Conservation (phyloP, 2,888 invertebrate genomes). For the Terebella lapidaria region DNA sequence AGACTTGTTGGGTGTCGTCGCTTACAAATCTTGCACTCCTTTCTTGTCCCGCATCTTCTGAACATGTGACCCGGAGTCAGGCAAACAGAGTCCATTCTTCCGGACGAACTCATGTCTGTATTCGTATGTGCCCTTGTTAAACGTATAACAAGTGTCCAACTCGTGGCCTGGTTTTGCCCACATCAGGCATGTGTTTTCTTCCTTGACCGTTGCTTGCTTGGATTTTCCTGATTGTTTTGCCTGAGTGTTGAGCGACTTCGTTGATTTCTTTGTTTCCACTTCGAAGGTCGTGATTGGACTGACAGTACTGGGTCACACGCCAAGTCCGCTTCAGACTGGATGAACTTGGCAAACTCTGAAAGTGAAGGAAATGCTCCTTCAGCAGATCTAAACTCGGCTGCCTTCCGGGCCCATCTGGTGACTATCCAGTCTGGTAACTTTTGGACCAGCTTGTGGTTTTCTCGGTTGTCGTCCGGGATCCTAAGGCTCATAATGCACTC, state of each 20-base stretch:
- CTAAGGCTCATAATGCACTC: not conserved
- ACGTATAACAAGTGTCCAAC: not conserved
- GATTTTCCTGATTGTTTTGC: no score
- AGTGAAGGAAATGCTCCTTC: constrained; percentile 14
- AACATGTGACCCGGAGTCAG: constrained; percentile 21
- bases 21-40: no score
- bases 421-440: constrained; percentile 23
- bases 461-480: constrained; percentile 4
- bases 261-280: no score
- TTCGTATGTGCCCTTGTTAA: not conserved
- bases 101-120: no score
- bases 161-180: not conserved
- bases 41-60: constrained; percentile 16
- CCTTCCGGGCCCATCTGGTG: constrained; percentile 15
- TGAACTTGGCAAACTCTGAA: constrained; percentile 15
- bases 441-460: constrained; percentile 18
- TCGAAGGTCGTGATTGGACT: not conserved
- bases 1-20: no score
- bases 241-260: no score
- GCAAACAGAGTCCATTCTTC: constrained; percentile 26
- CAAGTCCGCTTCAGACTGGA: constrained; percentile 20
- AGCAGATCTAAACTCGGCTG: constrained; percentile 7
- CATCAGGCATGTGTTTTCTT: not conserved
- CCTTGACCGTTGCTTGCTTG: not conserved
- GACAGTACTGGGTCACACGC: constrained; percentile 24